Evolutionary conservation across 2,888 invertebrate genomes (phyloP).

Genomic region (Ischnura elegans): DNA sequence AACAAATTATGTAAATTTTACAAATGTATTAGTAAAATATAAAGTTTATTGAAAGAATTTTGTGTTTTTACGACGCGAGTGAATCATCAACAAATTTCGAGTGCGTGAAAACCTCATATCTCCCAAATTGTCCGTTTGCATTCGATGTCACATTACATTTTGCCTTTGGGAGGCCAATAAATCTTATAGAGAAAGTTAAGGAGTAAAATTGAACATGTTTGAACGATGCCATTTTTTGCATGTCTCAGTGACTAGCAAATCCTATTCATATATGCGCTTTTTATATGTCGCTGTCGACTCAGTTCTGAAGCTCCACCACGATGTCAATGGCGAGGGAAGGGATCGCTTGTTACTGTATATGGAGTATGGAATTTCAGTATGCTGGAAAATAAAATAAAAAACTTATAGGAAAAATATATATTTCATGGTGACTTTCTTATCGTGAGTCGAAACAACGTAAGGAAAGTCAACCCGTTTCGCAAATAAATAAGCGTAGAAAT

Average conservation of each 20-base stretch:
- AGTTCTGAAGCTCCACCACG: neutral
- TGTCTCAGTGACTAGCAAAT: neutral
- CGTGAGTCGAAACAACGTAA: neutral
- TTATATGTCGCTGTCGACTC: neutral
- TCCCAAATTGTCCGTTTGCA: no score
- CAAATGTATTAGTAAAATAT: no score
- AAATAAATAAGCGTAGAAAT: neutral
- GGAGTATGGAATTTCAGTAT: neutral
- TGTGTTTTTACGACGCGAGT: no score
- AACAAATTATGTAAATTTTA: no score
- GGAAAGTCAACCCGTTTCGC: neutral
- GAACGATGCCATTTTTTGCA: neutral
- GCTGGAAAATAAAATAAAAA: no score
- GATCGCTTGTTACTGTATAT: neutral
- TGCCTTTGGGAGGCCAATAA: no score
- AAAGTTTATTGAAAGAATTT: no score
- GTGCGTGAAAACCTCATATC: no score
- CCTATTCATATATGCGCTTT: neutral
- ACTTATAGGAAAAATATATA: neutral
- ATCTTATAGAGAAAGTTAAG: no score
- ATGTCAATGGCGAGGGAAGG: constrained; percentile 10
- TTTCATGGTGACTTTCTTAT: neutral
- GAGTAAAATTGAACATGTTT: no score
- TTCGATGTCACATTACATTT: no score
- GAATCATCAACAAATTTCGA: no score